These are phyloP conservation scores for Tigriopus japonicus DNA, from an alignment of 1,140 invertebrate species.

Conservation along the genomic window DNA sequence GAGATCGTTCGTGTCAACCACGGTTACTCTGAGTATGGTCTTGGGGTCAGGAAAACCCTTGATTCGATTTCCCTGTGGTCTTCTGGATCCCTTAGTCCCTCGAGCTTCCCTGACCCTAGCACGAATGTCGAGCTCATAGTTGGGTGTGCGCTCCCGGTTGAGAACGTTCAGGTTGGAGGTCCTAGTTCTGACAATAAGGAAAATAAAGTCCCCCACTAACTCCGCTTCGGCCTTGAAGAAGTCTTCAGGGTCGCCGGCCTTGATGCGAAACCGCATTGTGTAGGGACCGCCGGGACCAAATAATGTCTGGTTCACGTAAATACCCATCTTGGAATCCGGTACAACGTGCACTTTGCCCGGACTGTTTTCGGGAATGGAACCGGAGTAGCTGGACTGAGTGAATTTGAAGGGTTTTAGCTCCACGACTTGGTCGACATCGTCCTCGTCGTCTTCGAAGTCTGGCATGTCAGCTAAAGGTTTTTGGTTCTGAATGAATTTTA, in stretches of 20 bases:
- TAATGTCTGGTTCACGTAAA: slow-evolving; percentile 26
- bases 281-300: slow-evolving; percentile 16
- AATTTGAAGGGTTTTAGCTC: slow-evolving; percentile 31
- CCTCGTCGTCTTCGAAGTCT: neutral
- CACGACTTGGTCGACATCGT: neutral
- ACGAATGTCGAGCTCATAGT: slow-evolving; percentile 56
- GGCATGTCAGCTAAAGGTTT: neutral
- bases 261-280: slow-evolving; percentile 55
- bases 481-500: no score
- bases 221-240: slow-evolving; percentile 80
- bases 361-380: slow-evolving; percentile 74
- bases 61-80: slow-evolving; percentile 22
- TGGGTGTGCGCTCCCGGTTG: slow-evolving; percentile 71
- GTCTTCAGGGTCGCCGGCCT: slow-evolving; percentile 60
- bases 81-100: slow-evolving; percentile 28
- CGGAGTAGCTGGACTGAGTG: slow-evolving; percentile 57
- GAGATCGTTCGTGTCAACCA: slow-evolving; percentile 76
- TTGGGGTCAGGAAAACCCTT: slow-evolving; percentile 39
- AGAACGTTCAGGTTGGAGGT: slow-evolving; percentile 62
- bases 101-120: slow-evolving; percentile 37
- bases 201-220: slow-evolving; percentile 77
- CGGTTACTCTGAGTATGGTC: slow-evolving; percentile 50
- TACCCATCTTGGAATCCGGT: slow-evolving; percentile 45
- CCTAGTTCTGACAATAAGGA: slow-evolving; percentile 63
- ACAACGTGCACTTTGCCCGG: slow-evolving; percentile 58